Conservation (phyloP, 1,140 invertebrate species). For the Drosophila serrata region DNA sequence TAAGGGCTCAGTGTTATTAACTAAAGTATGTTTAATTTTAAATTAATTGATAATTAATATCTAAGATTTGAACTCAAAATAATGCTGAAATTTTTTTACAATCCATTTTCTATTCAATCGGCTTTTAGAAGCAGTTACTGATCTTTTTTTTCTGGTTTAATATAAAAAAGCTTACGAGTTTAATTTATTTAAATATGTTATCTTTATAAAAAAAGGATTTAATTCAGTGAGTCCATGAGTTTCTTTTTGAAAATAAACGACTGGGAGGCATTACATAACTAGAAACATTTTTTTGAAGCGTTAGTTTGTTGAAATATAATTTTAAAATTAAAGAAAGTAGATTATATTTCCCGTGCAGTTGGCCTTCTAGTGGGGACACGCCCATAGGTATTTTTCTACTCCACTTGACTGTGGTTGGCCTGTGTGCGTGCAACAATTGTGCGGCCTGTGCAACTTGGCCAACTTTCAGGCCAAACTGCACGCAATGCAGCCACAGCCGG, state of each 20-base stretch:
- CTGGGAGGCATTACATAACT: background rate
- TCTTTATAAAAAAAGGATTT: background rate
- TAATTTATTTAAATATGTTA: too few species aligned
- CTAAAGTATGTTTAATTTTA: too few species aligned
- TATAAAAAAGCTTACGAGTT: too few species aligned
- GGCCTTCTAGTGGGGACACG: slow-evolving; percentile 32
- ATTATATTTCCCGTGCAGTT: slow-evolving; percentile 24
- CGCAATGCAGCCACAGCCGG: slow-evolving; percentile 68
- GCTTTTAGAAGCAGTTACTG: too few species aligned
- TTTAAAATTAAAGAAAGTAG: slow-evolving; percentile 10
- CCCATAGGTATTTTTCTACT: slow-evolving; percentile 64
- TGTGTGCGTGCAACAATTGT: slow-evolving; percentile 79
- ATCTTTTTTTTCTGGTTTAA: too few species aligned
- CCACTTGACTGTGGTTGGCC: slow-evolving; percentile 53
- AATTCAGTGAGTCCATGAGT: background rate
- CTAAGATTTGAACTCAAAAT: too few species aligned
- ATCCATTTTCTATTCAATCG: too few species aligned
- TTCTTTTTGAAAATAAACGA: background rate
- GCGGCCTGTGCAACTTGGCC: slow-evolving; percentile 66
- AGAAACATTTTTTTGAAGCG: background rate
- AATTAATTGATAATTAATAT: too few species aligned
- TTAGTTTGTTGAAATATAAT: background rate
- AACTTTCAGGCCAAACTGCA: slow-evolving; percentile 58
- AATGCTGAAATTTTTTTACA: too few species aligned
- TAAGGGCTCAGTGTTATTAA: too few species aligned